These are phyloP conservation scores for Cranoglanis bouderius DNA, from an alignment of 2,113 vertebrate genomes.

Conservation along the genomic window DNA sequence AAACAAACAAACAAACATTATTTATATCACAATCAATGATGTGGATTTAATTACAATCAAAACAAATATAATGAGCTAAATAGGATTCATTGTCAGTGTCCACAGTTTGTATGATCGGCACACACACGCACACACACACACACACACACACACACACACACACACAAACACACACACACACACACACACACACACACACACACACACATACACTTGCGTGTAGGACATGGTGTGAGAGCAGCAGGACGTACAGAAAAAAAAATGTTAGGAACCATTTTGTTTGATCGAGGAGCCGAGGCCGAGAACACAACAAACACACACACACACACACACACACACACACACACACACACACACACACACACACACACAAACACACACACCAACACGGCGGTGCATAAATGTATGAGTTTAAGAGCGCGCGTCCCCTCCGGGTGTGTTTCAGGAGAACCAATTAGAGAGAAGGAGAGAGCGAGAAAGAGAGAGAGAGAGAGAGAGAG, in stretches of 20 bases:
- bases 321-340: not conserved
- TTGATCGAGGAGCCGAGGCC: conserved; percentile 37
- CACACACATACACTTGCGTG: not conserved
- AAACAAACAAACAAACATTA: not conserved
- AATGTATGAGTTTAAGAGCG: conserved; percentile 41
- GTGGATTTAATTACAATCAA: not conserved
- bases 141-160: conserved; percentile 10
- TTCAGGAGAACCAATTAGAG: conserved; percentile 45
- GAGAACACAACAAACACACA: conserved; percentile 29
- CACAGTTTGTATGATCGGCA: not conserved
- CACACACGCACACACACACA: conserved; percentile 2
- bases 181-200: conserved; percentile 19
- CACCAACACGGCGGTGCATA: conserved; percentile 20
- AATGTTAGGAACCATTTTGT: conserved; percentile 31
- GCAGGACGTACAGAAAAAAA: not conserved
- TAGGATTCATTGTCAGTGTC: not conserved
- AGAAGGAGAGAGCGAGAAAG: conserved; percentile 23
- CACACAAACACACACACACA: not conserved
- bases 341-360: not conserved
- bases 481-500: conserved; percentile 20
- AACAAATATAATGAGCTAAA: not conserved
- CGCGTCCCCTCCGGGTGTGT: conserved; percentile 25
- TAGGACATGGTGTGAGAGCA: not conserved
- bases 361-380: not conserved
- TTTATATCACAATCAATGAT: not conserved